Conservation (phyloP, 2,113 vertebrate species). For the Myotis brandtii region DNA sequence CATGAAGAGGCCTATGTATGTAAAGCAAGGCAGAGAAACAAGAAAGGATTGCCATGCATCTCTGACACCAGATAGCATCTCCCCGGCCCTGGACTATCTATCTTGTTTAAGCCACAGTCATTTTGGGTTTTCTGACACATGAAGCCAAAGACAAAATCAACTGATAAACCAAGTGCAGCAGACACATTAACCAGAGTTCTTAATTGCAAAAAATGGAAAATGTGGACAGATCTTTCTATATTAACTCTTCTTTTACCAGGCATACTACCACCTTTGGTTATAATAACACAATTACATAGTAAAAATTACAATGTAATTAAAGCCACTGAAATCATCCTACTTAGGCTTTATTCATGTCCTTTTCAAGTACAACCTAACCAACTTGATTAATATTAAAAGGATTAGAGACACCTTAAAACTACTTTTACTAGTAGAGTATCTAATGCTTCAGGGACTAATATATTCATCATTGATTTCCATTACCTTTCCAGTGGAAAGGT, state of each 20-base stretch:
- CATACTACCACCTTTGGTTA: background rate
- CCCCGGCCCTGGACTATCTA: background rate
- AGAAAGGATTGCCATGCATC: background rate
- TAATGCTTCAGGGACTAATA: background rate
- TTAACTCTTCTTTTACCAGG: background rate
- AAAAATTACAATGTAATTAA: background rate
- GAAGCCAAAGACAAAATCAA: background rate
- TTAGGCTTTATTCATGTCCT: background rate
- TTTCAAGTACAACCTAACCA: background rate
- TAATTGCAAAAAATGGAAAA: background rate
- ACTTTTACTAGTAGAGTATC: background rate
- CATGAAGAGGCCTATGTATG: background rate
- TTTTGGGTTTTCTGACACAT: background rate
- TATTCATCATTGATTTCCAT: background rate
- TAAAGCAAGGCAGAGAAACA: background rate
- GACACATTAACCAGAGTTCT: background rate
- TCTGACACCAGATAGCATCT: background rate
- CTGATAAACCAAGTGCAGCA: background rate
- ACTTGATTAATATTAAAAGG: background rate
- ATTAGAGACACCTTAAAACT: background rate
- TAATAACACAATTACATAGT: background rate
- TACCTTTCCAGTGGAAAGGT: background rate
- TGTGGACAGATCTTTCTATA: background rate
- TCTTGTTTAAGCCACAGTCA: background rate
- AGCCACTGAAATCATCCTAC: background rate